Conservation (phyloP, 2,113 vertebrate species). For the Vanacampus margaritifer region DNA sequence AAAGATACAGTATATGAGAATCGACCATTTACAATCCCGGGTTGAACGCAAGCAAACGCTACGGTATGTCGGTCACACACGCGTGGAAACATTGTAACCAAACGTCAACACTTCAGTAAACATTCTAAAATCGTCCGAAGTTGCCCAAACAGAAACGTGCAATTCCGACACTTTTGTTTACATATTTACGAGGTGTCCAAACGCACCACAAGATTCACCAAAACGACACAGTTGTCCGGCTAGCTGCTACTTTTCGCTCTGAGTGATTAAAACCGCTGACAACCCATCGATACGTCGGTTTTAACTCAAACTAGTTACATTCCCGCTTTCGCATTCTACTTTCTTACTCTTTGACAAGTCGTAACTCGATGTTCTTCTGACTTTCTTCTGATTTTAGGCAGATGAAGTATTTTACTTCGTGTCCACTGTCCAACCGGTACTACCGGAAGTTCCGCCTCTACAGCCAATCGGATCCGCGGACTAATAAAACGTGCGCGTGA, state of each 20-base stretch:
- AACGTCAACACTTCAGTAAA: neutral
- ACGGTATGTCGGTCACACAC: neutral
- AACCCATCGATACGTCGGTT: conserved; percentile 23
- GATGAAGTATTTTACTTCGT: conserved; percentile 52
- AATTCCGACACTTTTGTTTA: neutral
- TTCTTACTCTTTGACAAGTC: conserved; percentile 58
- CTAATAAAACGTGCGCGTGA: neutral
- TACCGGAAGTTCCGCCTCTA: conserved; percentile 60
- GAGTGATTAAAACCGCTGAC: conserved; percentile 6
- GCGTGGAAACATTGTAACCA: neutral
- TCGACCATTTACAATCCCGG: neutral
- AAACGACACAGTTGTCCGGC: conserved; percentile 48
- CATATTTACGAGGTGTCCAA: conserved; percentile 33
- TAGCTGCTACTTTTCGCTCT: conserved; percentile 34
- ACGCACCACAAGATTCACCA: conserved; percentile 39
- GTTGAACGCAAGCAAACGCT: neutral
- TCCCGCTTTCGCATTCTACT: conserved; percentile 2
- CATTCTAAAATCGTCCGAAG: neutral
- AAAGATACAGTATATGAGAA: neutral
- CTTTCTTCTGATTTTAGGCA: conserved; percentile 58
- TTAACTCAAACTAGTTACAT: conserved; percentile 5
- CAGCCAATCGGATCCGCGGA: conserved; percentile 46
- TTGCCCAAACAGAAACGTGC: no score
- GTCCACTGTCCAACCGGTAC: conserved; percentile 44
- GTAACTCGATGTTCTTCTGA: conserved; percentile 44